Base-by-base conservation (phyloP, 2,113 vertebrate genomes). In the Calyptommatus sinebrachiatus region DNA sequence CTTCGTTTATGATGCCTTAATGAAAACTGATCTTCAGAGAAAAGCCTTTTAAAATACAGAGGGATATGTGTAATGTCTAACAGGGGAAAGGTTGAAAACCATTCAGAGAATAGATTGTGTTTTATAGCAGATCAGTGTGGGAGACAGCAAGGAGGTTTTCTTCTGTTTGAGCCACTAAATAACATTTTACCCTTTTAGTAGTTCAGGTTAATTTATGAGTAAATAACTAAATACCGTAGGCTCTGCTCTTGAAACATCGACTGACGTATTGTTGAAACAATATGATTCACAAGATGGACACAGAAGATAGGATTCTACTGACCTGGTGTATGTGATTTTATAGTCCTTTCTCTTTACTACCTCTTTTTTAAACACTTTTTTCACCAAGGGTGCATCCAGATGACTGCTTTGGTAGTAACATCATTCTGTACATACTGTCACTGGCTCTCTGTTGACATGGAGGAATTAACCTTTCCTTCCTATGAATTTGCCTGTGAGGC, bases 1-100 rank as follows among this genome's bases (percentile, higher is more conserved):
- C 81, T 71, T 85, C 69, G n/a, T 76, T 86, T 80, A 81, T 60
- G 71, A 61, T 65, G 7, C 46, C 73, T 50, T 62, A 80, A 75
- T 9, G 3, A 92, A 92, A 91, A 78, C 46, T 48, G 8, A 86
- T 87, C 66, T 84, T 57, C 22, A 53, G 79, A 77, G 16, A 71
- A 60, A 69, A 78, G 45, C n/a, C 80, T 41, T 1, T 82, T 85
- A 69, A 89, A 89, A 84, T 80, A 69, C 3, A 0, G 72, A 79
- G 65, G 50, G 83, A 2, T 82, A 46, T 41, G 5, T 69, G 63
- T 86, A 78, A 72, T 80, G 67, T 76, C n/a, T 82, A 5, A 62
- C 83, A 48, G 28, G 3, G 73, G 45, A 82, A 35, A 80, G 53
- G n/a, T 2, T 66, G 78, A 82, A 81, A 89, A 79, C 45, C 77